Base-by-base conservation (phyloP, 2,888 invertebrate genomes). In the Catocala nupta region DNA sequence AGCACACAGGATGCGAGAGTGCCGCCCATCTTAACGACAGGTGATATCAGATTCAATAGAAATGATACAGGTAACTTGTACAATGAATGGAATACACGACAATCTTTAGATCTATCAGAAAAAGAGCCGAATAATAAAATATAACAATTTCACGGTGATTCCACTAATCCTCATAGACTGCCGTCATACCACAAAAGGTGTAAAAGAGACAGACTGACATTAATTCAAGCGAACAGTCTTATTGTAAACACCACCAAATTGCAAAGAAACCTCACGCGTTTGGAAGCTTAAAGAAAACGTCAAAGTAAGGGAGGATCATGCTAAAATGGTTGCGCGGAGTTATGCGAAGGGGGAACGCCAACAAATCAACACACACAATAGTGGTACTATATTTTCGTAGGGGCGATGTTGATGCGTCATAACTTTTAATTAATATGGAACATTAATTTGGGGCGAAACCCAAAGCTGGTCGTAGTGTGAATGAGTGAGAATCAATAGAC, bases 381-480 rank as follows among this genome's bases (percentile, higher is more conserved):
- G 81, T 78, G 74, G 66, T 67, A 80, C 83, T 86, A 81, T 86
- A 80, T 81, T 78, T 79, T 81, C 77, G 77, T 82, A 82, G 84
- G 85, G 87, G 88, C 86, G 80, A 83, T 71, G 80, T 77, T 85
- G 88, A 89, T 86, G 90, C 87, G 90, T 93, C 92, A 93, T 91
- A 92, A 90, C 82, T 93, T 93, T 93, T 92, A 92, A 94, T 94
- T 92, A 90, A 90, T 91, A 89, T 82, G 85, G 88, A 83, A 84
- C 90, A 87, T 90, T 91, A 86, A 85, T 84, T 79, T 79, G 77
- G 85, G 86, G 86, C 84, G 78, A 82, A 79, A 82, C 82, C 84
- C 82, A 81, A 84, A 85, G 84, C 79, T 68, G 68, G 71, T 72
- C 75, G 69, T 55, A 73, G 81, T 79, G 81, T 80, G 85, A 83